phyloP scores from a whole-genome alignment of 2,797 vertebrate genomes.

The Crax fasciolata region DNA sequence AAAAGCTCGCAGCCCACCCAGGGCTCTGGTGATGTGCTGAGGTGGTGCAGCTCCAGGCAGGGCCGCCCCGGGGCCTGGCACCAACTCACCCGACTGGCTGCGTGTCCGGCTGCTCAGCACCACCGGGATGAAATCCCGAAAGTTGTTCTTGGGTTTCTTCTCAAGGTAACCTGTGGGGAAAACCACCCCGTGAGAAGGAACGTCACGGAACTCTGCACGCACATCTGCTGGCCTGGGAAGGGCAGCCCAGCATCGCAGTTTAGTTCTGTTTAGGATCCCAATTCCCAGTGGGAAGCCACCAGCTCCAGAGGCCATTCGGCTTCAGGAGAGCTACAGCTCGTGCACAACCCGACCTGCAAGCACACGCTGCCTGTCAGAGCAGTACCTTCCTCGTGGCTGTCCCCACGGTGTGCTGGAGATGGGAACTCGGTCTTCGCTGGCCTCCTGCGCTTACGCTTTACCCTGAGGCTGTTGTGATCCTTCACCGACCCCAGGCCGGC shows the following conservation, averaged over 20 bases:
- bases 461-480: slow-evolving; percentile 80
- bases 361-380: fast-evolving
- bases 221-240: not conserved
- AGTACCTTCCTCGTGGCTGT: slow-evolving; percentile 82
- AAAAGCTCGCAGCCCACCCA: not conserved
- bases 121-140: slow-evolving; percentile 87
- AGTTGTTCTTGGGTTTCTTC: slow-evolving; percentile 88
- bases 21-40: not conserved
- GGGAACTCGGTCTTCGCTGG: slow-evolving; percentile 73
- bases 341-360: fast-evolving
- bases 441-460: slow-evolving; percentile 83
- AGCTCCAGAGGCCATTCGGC: not conserved
- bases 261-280: not conserved
- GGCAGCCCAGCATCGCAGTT: not conserved
- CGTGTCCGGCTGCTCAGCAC: slow-evolving; percentile 87
- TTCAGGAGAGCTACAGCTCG: not conserved
- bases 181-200: not conserved
- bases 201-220: fast-evolving
- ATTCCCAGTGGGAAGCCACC: not conserved
- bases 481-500: slow-evolving; percentile 58
- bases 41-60: not conserved
- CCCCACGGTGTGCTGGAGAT: slow-evolving; percentile 50
- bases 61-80: fast-evolving
- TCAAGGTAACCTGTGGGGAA: slow-evolving; percentile 79
- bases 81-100: slow-evolving; percentile 85